phyloP scores from a whole-genome alignment of 2,888 invertebrate genomes.

The Esperia sulphurella region DNA sequence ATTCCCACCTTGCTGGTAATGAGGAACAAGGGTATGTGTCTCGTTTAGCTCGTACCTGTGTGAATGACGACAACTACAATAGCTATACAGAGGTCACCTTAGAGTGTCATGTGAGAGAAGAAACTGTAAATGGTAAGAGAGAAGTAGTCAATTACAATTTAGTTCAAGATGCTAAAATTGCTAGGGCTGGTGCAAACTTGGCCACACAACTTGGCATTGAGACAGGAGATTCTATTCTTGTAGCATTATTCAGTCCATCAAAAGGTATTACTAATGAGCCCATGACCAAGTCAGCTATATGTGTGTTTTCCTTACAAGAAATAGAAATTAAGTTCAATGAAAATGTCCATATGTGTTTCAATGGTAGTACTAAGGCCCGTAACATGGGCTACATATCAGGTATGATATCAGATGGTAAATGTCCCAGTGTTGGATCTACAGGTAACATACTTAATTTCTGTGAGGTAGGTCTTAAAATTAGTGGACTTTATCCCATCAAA shows the following conservation, averaged over 20 bases:
- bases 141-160: conserved; percentile 89
- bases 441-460: conserved; percentile 96
- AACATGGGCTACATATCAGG: conserved; percentile 95
- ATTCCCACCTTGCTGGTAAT: conserved; percentile 91
- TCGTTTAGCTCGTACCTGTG: conserved; percentile 94
- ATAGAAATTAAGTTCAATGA: conserved; percentile 96
- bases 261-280: conserved; percentile 92
- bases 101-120: conserved; percentile 87
- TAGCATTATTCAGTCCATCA: conserved; percentile 94
- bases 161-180: conserved; percentile 94
- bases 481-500: conserved; percentile 91
- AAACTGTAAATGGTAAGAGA: conserved; percentile 71
- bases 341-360: conserved; percentile 98
- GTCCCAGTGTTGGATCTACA: conserved; percentile 91
- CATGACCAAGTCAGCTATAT: conserved; percentile 91
- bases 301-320: conserved; percentile 93
- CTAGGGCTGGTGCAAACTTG: conserved; percentile 89
- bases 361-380: conserved; percentile 94
- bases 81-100: conserved; percentile 98
- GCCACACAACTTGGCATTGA: conserved; percentile 90
- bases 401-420: conserved; percentile 93
- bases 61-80: conserved; percentile 96
- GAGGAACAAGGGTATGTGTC: conserved; percentile 95
- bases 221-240: conserved; percentile 88
- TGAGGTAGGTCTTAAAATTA: conserved; percentile 94